A percentile compares a stretch with the other conserved stretches of the same genome.
Conservation (phyloP, 2,797 vertebrate genomes). For the Liasis olivaceus region DNA sequence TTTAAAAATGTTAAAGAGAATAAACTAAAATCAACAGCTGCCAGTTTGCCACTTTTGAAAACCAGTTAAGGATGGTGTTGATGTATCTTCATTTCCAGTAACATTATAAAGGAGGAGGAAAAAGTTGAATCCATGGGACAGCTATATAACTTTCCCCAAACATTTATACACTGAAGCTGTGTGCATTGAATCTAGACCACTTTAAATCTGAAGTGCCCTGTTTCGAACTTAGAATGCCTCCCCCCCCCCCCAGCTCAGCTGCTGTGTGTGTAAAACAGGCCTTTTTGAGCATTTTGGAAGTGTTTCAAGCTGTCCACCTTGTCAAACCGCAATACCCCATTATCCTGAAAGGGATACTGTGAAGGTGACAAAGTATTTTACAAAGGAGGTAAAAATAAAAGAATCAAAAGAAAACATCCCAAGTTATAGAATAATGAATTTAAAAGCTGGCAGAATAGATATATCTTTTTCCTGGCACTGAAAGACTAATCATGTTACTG, state of each 20-base stretch:
- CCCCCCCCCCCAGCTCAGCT: not conserved
- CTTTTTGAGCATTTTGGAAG: not conserved
- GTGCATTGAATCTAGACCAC: not conserved
- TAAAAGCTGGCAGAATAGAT: not conserved
- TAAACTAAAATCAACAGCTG: not conserved
- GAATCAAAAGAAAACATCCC: not conserved
- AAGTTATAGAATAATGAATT: not conserved
- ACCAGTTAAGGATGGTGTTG: not conserved
- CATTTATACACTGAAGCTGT: not conserved
- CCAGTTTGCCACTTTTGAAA: not conserved
- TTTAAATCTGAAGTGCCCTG: not conserved
- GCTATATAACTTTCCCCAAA: not conserved
- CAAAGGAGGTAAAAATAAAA: not conserved
- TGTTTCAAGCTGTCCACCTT: not conserved
- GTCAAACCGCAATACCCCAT: not conserved
- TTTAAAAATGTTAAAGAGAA: not conserved
- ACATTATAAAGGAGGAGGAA: not conserved
- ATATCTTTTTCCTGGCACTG: not conserved
- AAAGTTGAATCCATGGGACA: not conserved
- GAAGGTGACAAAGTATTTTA: not conserved
- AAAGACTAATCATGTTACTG: not conserved
- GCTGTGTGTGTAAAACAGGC: not conserved
- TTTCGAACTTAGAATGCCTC: not conserved
- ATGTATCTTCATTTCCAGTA: not conserved
- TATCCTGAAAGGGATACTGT: not conserved